Conservation (phyloP, 2,797 vertebrate genomes). For the Syndactyla subalaris region DNA sequence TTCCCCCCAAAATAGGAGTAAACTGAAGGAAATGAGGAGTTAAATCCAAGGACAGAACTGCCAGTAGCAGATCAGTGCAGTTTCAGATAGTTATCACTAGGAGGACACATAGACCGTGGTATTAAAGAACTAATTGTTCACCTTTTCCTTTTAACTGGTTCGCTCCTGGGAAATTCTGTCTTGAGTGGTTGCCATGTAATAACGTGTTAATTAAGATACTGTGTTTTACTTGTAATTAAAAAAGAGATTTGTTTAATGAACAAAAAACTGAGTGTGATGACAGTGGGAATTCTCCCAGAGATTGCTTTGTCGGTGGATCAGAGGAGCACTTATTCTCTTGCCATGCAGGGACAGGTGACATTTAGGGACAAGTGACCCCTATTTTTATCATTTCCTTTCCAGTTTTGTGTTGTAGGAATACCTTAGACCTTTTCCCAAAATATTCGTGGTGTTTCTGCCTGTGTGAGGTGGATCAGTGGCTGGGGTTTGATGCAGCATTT, state of each 20-base stretch:
- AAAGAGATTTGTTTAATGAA: neutral
- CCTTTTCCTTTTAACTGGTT: neutral
- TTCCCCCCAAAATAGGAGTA: neutral
- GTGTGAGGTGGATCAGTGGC: neutral
- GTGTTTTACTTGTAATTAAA: neutral
- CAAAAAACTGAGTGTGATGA: neutral
- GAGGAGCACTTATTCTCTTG: rapidly evolving
- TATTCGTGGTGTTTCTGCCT: neutral
- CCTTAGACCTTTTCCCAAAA: neutral
- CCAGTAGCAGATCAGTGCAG: neutral
- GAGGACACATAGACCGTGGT: conserved; percentile 68
- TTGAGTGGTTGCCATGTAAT: neutral
- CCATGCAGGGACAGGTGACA: neutral
- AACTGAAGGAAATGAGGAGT: neutral
- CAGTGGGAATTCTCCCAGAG: neutral
- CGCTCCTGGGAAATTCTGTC: neutral
- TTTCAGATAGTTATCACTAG: conserved; percentile 67
- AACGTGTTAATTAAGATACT: neutral
- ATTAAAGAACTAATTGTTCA: conserved; percentile 44
- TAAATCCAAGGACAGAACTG: neutral
- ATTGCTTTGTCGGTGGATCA: neutral
- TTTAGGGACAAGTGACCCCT: neutral
- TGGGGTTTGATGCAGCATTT: rapidly evolving
- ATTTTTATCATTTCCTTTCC: rapidly evolving
- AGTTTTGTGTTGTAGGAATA: neutral